These are phyloP conservation scores for Lagopus leucura DNA, from an alignment of 2,113 vertebrate genomes.

Conservation along the genomic window DNA sequence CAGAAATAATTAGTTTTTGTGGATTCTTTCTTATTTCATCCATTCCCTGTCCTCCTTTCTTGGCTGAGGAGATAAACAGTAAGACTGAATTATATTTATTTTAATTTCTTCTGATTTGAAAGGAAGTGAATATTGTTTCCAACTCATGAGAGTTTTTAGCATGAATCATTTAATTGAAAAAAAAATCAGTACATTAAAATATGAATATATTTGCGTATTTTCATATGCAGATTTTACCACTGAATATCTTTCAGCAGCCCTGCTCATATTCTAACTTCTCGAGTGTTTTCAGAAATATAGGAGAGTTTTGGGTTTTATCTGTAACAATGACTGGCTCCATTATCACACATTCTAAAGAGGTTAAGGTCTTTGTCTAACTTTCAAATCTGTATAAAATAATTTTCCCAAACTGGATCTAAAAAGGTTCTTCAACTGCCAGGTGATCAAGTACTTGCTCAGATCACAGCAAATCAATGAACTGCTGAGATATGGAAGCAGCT, in stretches of 20 bases:
- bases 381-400: neutral
- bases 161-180: conserved; percentile 58
- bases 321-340: neutral
- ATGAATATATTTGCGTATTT: conserved; percentile 62
- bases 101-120: conserved; percentile 53
- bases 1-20: neutral
- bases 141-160: conserved; percentile 43
- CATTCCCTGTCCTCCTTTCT: neutral
- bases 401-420: neutral
- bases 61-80: conserved; percentile 39
- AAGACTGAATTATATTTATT: conserved; percentile 44
- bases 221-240: conserved; percentile 20
- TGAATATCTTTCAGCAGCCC: neutral
- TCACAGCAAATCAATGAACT: neutral
- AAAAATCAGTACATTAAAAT: conserved; percentile 26
- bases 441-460: neutral
- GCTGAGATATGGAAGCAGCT: neutral
- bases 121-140: conserved; percentile 52
- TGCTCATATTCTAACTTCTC: neutral
- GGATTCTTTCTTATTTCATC: neutral
- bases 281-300: neutral
- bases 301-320: neutral
- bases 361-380: neutral
- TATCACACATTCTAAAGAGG: neutral
- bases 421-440: neutral